Percentiles rank a stretch among this genome's conserved stretches.
Conservation (phyloP, 1,140 invertebrate genomes). For the Holotrichia oblita region DNA sequence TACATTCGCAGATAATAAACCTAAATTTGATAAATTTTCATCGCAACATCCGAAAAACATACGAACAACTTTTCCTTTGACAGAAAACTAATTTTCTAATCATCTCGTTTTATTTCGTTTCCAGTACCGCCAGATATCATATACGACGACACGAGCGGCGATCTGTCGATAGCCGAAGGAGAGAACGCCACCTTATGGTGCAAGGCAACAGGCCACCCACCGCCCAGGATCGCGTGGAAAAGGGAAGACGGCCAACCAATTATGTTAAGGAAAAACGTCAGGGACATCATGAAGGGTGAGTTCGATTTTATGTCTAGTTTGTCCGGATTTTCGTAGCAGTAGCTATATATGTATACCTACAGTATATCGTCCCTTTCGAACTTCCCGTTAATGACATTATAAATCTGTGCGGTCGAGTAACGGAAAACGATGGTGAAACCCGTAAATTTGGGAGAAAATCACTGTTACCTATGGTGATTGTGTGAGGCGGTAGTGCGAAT, state of each 20-base stretch:
- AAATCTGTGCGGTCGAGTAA: slow-evolving; percentile 3
- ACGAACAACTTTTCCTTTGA: neutral
- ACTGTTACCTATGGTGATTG: neutral
- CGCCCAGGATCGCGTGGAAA: slow-evolving; percentile 76
- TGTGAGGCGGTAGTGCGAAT: neutral
- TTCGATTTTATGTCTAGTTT: neutral
- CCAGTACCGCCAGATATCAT: slow-evolving; percentile 80
- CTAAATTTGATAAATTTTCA: too few species aligned
- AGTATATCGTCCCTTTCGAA: neutral
- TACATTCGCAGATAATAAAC: too few species aligned
- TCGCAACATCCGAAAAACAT: too few species aligned
- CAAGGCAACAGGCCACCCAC: slow-evolving; percentile 77
- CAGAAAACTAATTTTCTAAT: neutral
- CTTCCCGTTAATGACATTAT: neutral
- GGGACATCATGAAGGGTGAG: slow-evolving; percentile 71
- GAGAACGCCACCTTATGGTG: slow-evolving; percentile 85
- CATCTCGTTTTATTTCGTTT: slow-evolving; percentile 47
- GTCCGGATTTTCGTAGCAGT: neutral
- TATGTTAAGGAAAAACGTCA: slow-evolving; percentile 70
- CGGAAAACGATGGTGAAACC: neutral
- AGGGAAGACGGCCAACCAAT: slow-evolving; percentile 76
- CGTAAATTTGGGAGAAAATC: neutral
- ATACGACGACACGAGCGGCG: slow-evolving; percentile 79
- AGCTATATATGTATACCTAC: neutral
- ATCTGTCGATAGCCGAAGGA: slow-evolving; percentile 80